phyloP scores from a whole-genome alignment of 2,797 vertebrate genomes.

The Acanthurus tractus region DNA sequence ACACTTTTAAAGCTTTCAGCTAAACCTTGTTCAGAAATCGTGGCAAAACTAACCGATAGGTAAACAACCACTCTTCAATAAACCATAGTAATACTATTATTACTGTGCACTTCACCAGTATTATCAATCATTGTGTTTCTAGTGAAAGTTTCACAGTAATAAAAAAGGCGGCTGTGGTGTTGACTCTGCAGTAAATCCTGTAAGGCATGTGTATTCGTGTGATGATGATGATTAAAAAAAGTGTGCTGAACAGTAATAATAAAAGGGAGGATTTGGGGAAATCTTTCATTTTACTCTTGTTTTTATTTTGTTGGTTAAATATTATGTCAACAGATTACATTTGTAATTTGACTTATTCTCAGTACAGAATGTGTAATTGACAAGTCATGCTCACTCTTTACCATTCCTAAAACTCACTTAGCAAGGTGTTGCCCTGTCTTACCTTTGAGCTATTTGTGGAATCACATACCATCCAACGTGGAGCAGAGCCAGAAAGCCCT shows the following conservation, averaged over 20 bases:
- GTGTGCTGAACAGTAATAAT: neutral
- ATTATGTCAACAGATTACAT: neutral
- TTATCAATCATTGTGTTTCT: neutral
- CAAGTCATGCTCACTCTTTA: neutral
- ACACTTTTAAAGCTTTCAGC: no score
- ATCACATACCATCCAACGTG: constrained; percentile 7
- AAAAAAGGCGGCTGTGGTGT: neutral
- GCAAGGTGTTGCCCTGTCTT: neutral
- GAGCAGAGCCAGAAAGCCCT: neutral
- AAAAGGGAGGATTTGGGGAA: no score
- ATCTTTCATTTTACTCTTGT: neutral
- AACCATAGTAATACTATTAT: neutral
- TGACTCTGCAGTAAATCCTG: neutral
- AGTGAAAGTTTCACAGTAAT: neutral
- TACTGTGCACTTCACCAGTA: no score
- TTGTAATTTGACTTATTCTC: neutral
- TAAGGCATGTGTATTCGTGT: neutral
- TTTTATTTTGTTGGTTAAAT: no score
- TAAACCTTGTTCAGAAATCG: neutral
- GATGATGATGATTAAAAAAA: neutral
- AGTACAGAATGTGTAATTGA: neutral
- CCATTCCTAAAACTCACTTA: neutral
- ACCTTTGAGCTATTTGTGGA: neutral
- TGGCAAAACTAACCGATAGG: neutral
- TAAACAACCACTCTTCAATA: neutral